Evolutionary conservation across 1,140 invertebrate genomes (phyloP).

Genomic region (Drosophila murphyi): DNA sequence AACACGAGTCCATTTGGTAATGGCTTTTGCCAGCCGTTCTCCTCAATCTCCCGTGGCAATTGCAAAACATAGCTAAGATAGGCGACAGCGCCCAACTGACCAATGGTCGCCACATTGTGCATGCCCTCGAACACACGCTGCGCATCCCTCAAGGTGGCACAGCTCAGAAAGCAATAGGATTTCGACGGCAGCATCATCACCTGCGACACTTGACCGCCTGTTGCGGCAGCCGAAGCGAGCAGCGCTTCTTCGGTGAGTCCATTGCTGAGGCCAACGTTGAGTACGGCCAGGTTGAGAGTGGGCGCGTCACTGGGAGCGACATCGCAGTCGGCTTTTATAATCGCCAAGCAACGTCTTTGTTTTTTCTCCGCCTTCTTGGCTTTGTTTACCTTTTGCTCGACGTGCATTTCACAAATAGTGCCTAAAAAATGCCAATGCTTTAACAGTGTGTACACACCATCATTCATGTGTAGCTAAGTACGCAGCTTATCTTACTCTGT

Average conservation of each 20-base stretch:
- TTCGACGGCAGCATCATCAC: constrained; percentile 89
- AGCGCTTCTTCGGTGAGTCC: constrained; percentile 88
- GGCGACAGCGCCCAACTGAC: constrained; percentile 86
- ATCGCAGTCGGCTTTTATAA: constrained; percentile 64
- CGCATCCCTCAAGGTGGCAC: constrained; percentile 85
- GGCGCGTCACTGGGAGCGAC: constrained; percentile 68
- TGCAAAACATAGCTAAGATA: constrained; percentile 87
- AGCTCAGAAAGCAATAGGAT: constrained; percentile 91
- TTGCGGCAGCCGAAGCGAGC: constrained; percentile 84
- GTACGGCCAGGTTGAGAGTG: constrained; percentile 55
- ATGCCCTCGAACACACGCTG: constrained; percentile 85
- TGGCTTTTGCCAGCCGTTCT: constrained; percentile 57
- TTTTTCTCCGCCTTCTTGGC: constrained; percentile 74
- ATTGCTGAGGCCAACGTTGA: constrained; percentile 91
- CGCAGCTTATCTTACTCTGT: not conserved
- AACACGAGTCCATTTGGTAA: constrained; percentile 90
- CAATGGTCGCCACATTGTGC: constrained; percentile 86
- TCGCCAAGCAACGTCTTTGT: constrained; percentile 66
- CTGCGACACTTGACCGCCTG: constrained; percentile 85
- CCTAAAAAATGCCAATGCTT: constrained; percentile 22
- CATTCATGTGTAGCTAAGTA: not conserved
- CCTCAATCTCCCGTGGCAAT: constrained; percentile 56
- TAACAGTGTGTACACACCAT: constrained; percentile 30
- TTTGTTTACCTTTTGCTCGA: constrained; percentile 69
- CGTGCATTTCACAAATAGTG: constrained; percentile 46